phyloP scores from a whole-genome alignment of 2,113 vertebrate species.

The Oceanites oceanicus region DNA sequence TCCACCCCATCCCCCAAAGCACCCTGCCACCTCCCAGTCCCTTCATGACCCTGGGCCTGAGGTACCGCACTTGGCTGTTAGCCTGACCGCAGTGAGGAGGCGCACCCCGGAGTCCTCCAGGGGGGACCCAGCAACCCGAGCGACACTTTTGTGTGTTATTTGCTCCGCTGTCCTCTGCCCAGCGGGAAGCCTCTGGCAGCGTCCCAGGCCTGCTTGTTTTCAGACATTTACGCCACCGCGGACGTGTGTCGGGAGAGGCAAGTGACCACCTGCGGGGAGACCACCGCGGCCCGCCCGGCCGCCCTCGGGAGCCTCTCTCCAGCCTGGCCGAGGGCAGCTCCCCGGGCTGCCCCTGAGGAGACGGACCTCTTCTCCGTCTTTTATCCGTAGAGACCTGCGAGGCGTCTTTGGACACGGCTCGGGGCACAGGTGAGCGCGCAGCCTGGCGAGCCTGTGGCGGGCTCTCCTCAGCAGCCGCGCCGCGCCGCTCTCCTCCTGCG shows the following conservation, averaged over 20 bases:
- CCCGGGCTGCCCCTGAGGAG: neutral
- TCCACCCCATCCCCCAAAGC: accelerated
- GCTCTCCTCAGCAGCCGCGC: neutral
- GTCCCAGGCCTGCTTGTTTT: too few species aligned
- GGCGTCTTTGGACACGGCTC: neutral
- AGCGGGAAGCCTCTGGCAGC: accelerated
- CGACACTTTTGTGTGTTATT: accelerated
- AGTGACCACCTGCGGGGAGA: accelerated
- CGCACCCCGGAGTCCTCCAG: accelerated
- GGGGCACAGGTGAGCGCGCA: neutral
- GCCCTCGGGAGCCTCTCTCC: too few species aligned
- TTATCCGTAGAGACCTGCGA: accelerated
- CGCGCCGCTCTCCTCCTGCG: neutral
- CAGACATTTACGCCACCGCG: accelerated
- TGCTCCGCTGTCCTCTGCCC: neutral
- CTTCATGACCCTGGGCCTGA: neutral
- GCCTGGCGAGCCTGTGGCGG: accelerated
- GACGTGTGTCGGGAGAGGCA: too few species aligned
- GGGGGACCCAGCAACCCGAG: accelerated
- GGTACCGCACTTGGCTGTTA: accelerated
- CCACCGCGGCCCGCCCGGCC: accelerated
- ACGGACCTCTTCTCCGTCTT: accelerated
- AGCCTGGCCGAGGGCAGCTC: neutral
- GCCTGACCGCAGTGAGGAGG: accelerated
- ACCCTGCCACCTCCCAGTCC: accelerated